Conservation (phyloP, 1,140 invertebrate species). For the Drosophila orena region DNA sequence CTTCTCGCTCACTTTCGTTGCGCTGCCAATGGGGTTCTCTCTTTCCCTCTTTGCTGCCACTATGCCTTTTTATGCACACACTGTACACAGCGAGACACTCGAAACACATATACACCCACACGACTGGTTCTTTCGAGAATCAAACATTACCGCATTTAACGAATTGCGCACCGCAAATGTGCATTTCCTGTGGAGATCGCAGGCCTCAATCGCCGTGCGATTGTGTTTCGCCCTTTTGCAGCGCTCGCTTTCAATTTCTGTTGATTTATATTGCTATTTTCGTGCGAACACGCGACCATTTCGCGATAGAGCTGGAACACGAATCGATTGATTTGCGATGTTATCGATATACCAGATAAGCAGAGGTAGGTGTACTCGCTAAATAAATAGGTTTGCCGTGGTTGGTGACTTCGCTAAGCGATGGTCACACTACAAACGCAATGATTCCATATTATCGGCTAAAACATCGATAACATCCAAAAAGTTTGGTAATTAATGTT, state of each 20-base stretch:
- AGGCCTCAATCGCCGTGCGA: slow-evolving; percentile 22
- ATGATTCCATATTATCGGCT: too few species aligned
- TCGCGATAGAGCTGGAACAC: neutral
- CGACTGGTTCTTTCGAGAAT: slow-evolving; percentile 40
- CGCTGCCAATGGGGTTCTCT: slow-evolving; percentile 7
- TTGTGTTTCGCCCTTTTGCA: slow-evolving; percentile 16
- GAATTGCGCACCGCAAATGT: slow-evolving; percentile 5
- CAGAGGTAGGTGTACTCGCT: neutral
- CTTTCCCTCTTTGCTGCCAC: slow-evolving; percentile 15
- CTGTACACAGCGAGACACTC: slow-evolving; percentile 3
- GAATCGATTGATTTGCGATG: neutral
- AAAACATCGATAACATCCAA: too few species aligned
- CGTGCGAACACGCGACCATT: slow-evolving; percentile 20
- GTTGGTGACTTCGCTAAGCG: too few species aligned
- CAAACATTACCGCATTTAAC: slow-evolving; percentile 19
- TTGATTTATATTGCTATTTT: slow-evolving; percentile 19
- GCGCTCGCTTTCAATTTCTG: slow-evolving; percentile 2
- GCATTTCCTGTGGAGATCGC: slow-evolving; percentile 16
- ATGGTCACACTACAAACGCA: too few species aligned
- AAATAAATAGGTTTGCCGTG: neutral
- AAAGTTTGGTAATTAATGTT: too few species aligned
- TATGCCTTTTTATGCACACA: slow-evolving; percentile 10
- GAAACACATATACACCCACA: slow-evolving; percentile 13
- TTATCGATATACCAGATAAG: neutral
- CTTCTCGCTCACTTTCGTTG: slow-evolving; percentile 38